Evolutionary conservation across 2,888 invertebrate species (phyloP).

Genomic region (Drepana falcataria): DNA sequence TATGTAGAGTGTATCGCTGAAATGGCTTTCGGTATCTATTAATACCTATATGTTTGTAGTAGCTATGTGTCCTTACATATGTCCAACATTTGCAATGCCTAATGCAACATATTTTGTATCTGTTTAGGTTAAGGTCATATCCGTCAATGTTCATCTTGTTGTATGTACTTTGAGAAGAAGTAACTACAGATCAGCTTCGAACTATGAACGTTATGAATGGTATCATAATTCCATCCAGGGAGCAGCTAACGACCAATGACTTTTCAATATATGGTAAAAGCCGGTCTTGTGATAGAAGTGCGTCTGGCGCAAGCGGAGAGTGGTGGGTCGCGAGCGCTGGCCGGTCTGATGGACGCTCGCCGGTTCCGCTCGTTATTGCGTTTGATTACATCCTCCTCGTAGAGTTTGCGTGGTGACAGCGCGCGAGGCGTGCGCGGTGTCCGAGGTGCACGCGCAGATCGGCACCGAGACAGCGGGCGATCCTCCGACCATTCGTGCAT

Average conservation of each 20-base stretch:
- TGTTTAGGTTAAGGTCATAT: too few relatives aligned
- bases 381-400: constrained; percentile 42
- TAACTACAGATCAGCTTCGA: too few relatives aligned
- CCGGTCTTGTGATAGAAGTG: constrained; percentile 58
- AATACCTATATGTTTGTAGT: too few relatives aligned
- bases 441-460: constrained; percentile 52
- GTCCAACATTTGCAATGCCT: too few relatives aligned
- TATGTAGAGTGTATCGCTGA: too few relatives aligned
- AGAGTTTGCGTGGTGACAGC: constrained; percentile 40
- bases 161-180: too few relatives aligned
- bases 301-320: constrained; percentile 52
- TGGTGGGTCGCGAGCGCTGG: constrained; percentile 55
- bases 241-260: not conserved
- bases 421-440: constrained; percentile 45
- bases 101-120: too few relatives aligned
- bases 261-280: constrained; percentile 61
- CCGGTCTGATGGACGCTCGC: constrained; percentile 48
- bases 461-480: constrained; percentile 57
- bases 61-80: too few relatives aligned
- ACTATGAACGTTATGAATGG: too few relatives aligned
- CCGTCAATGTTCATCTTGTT: too few relatives aligned
- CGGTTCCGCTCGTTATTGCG: constrained; percentile 55
- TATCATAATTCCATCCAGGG: not conserved
- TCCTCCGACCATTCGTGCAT: constrained; percentile 57
- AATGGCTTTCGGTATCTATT: too few relatives aligned